Percentiles rank a stretch among this genome's conserved stretches.
phyloP scores from a whole-genome alignment of 2,888 invertebrate genomes.

The Scaptodrosophila latifasciaeformis region DNA sequence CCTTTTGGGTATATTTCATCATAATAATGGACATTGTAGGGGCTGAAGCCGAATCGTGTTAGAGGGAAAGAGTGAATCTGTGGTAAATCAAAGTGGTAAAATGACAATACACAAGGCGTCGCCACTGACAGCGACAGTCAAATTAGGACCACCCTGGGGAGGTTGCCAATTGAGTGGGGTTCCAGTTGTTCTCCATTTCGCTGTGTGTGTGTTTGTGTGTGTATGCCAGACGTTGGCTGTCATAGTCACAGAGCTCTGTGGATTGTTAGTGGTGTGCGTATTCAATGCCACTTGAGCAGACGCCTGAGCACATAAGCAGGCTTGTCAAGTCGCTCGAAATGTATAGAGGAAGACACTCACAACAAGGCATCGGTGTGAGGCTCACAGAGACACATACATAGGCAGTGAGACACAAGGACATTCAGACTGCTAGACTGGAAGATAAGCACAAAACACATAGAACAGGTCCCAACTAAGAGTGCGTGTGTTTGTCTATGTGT shows the following conservation, averaged over 20 bases:
- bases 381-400: no score
- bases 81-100: background rate
- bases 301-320: slow-evolving; percentile 27
- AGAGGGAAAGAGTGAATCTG: slow-evolving; percentile 19
- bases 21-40: slow-evolving; percentile 46
- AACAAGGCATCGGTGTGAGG: no score
- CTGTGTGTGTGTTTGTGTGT: slow-evolving; percentile 11
- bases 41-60: background rate
- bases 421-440: background rate
- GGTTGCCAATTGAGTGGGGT: slow-evolving; percentile 3
- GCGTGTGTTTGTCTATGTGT: no score
- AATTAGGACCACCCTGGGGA: slow-evolving; percentile 25
- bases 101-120: slow-evolving; percentile 22
- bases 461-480: no score
- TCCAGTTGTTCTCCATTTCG: slow-evolving; percentile 1
- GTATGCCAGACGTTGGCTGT: slow-evolving; percentile 3
- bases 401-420: no score
- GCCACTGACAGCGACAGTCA: slow-evolving; percentile 34
- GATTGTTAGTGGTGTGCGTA: no score
- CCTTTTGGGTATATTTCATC: slow-evolving; percentile 52
- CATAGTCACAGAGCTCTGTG: no score
- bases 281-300: slow-evolving; percentile 32
- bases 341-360: no score
- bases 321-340: no score
- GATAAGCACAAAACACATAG: slow-evolving; percentile 2